Evolutionary conservation across 2,797 vertebrate species (phyloP), one percentile per base, ranked within the genome.

Genomic region (Falco berigora): DNA sequence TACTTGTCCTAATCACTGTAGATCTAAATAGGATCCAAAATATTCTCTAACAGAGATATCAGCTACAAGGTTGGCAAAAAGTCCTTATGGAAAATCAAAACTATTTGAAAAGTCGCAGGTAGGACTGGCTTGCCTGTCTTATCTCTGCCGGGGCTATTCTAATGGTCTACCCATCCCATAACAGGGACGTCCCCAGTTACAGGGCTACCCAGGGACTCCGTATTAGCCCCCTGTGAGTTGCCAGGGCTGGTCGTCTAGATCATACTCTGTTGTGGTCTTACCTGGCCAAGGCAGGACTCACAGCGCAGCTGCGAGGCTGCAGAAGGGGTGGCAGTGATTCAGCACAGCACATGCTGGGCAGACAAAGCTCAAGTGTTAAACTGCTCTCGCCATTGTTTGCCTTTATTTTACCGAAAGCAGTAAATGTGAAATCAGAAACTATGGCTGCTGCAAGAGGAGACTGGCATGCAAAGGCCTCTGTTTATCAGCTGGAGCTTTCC

Each of bases 401-500:
- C 55, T 42, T 12, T 22, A 7, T 7, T 30, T 27, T 28, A 13
- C 23, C 36, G 28, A 10, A 36, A 36, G 16, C 2, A 47, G 62
- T 22, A 66, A 46, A 32, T 10, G 22, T 16, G 63, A 42, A 46
- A 47, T 16, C 21, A 5, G 67, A 42, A 74, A 8, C 30, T 32
- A 14, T 3, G 6, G 21, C 3, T 27, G 4, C 17, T 6, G 28
- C 40, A 16, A 30, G 67, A 67, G 40, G 74, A 47, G 6, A 15
- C 13, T 1, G 1, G 34, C 40, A 15, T 0, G 3, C 1, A 11
- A 67, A 46, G 28, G 67, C 34, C 46, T 6, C 1, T 13, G 24
- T 32, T 52, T 30, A 38, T 38, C 59, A 30, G 3, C 62, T 9
- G 40, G 40, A 23, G 22, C 19, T 24, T 59, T 36, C 75, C 47